Evolutionary conservation across 2,113 vertebrate species (phyloP), one percentile per base, ranked within the genome.

Genomic region (Hystrix cristata): DNA sequence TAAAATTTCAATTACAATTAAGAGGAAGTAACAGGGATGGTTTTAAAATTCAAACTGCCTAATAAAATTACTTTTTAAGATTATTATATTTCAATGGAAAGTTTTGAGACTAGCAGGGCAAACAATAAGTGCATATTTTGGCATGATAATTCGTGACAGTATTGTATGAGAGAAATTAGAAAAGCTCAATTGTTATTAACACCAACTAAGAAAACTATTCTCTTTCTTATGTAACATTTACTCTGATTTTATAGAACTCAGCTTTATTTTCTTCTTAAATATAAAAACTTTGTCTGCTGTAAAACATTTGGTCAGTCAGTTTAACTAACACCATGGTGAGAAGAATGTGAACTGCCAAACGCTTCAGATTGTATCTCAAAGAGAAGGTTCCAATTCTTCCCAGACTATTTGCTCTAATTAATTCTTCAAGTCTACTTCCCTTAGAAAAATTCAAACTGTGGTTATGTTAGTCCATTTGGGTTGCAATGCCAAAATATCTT

Each of bases 401-500:
- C 62, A 95, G 69, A 64, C 29, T 92, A 84, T 55, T 93, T 86
- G 59, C 25, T 84, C 43, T 90, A 95, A 96, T 74, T 93, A 96
- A 96, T 83, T 94, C 62, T 95, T 91, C 48, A 67, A 79, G 34
- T 67, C 43, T 79, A 43, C 25, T 89, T 93, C 19, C 29, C n/a
- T 65, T 4, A 46, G 72, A 85, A 89, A 92, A 95, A 38, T 46
- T 85, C 59, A 88, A 74, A 80, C 21, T 88, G 21, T 53, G 48
- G 23, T n/a, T 71, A 34, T 78, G 51, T 48, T 46, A 46, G 34
- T 55, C 59, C 31, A 69, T 62, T 91, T 71, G 25, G 74, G 21
- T 11, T 7, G n/a, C 57, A 65, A 18, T 60, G 65, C 19, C 65
- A 74, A 64, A 96, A 81, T 51, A 43, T 14, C 14, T 80, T 80